Evolutionary conservation across 1,140 invertebrate genomes (phyloP).

Genomic region (Kradibia gibbosae): DNA sequence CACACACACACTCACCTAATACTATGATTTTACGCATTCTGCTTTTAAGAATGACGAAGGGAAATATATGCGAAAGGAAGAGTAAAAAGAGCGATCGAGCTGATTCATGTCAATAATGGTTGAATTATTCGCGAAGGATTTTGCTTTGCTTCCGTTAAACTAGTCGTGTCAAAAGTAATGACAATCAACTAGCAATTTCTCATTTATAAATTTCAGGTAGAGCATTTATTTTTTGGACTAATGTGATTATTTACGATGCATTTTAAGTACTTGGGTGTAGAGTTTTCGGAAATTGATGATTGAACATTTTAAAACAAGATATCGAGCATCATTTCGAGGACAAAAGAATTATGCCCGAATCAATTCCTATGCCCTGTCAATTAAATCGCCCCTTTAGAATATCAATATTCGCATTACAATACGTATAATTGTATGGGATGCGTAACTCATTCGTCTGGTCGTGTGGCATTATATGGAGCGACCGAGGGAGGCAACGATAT

Average conservation of each 20-base stretch:
- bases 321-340: background rate
- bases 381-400: background rate
- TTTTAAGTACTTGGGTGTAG: background rate
- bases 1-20: background rate
- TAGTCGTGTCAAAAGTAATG: no score
- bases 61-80: background rate
- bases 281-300: background rate
- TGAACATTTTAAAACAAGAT: no score
- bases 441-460: background rate
- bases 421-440: background rate
- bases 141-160: no score
- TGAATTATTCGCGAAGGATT: slow-evolving; percentile 15
- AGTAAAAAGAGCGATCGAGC: background rate
- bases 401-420: background rate
- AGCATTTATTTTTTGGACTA: no score
- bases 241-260: no score
- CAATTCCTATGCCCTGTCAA: background rate
- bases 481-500: background rate
- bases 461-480: background rate
- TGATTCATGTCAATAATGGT: slow-evolving; percentile 27
- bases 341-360: background rate
- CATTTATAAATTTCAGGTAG: no score
- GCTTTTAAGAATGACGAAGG: background rate
- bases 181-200: no score
- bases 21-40: background rate